These are phyloP conservation scores for Poecile montanus DNA, from an alignment of 2,797 vertebrate species.

Conservation along the genomic window DNA sequence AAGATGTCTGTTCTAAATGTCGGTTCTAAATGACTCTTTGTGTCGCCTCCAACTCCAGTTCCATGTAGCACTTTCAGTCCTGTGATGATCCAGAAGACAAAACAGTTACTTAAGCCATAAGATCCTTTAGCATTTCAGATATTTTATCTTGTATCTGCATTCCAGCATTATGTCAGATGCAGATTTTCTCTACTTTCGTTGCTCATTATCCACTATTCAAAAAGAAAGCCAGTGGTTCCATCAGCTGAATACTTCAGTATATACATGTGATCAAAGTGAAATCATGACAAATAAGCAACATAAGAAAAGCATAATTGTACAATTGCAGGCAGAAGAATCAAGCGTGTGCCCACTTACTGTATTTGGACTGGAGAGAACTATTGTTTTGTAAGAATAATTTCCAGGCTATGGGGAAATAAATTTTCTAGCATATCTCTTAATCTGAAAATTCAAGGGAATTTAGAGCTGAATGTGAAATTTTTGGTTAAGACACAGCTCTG, in stretches of 20 bases:
- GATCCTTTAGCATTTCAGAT: neutral
- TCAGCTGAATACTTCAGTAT: neutral
- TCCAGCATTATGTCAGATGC: neutral
- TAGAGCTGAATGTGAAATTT: neutral
- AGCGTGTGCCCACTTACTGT: neutral
- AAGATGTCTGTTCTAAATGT: neutral
- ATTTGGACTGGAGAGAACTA: neutral
- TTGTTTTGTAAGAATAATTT: constrained; percentile 20
- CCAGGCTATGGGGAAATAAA: neutral
- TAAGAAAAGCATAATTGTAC: neutral
- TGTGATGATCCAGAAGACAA: neutral
- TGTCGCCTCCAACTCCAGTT: neutral
- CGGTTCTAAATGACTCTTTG: neutral
- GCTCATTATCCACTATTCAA: neutral
- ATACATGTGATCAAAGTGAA: neutral
- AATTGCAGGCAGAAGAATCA: neutral
- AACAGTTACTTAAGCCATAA: neutral
- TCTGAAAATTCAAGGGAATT: neutral
- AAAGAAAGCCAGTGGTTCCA: neutral
- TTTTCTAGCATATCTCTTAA: neutral
- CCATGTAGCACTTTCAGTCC: neutral
- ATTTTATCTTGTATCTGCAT: neutral
- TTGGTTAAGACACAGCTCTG: neutral
- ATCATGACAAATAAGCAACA: neutral
- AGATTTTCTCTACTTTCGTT: neutral